Conservation (phyloP, 2,888 invertebrate species). For the Megamerina dolium region DNA sequence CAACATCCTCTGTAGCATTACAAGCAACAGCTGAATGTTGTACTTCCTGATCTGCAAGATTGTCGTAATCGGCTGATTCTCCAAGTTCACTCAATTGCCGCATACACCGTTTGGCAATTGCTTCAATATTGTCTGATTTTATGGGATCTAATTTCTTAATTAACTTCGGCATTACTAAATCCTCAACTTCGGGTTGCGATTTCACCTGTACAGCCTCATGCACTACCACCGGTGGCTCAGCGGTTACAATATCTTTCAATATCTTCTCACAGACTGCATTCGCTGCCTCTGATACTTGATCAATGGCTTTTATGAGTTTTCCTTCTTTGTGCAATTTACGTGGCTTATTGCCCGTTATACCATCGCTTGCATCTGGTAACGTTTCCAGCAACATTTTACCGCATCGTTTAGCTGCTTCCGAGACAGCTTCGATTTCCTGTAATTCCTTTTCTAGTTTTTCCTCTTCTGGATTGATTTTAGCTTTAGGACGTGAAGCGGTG, state of each 20-base stretch:
- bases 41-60: slow-evolving; percentile 29
- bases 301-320: slow-evolving; percentile 43
- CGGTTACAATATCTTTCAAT: slow-evolving; percentile 42
- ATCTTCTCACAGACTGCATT: slow-evolving; percentile 46
- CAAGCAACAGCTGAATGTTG: slow-evolving; percentile 20
- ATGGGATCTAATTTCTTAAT: slow-evolving; percentile 52
- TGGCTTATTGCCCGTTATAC: slow-evolving; percentile 12
- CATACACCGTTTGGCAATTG: slow-evolving; percentile 51
- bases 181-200: slow-evolving; percentile 19
- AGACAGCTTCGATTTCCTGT: slow-evolving; percentile 50
- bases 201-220: slow-evolving; percentile 38
- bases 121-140: slow-evolving; percentile 52
- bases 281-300: slow-evolving; percentile 46
- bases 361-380: slow-evolving; percentile 31
- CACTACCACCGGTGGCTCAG: slow-evolving; percentile 40
- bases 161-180: slow-evolving; percentile 37
- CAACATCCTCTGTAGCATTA: slow-evolving; percentile 24
- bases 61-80: slow-evolving; percentile 49
- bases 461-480: slow-evolving; percentile 29
- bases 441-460: slow-evolving; percentile 37
- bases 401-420: slow-evolving; percentile 51
- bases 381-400: slow-evolving; percentile 51
- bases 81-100: slow-evolving; percentile 44
- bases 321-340: slow-evolving; percentile 42
- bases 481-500: slow-evolving; percentile 34